phyloP scores from a whole-genome alignment of 2,113 vertebrate genomes.

The Toxotes jaculatrix region DNA sequence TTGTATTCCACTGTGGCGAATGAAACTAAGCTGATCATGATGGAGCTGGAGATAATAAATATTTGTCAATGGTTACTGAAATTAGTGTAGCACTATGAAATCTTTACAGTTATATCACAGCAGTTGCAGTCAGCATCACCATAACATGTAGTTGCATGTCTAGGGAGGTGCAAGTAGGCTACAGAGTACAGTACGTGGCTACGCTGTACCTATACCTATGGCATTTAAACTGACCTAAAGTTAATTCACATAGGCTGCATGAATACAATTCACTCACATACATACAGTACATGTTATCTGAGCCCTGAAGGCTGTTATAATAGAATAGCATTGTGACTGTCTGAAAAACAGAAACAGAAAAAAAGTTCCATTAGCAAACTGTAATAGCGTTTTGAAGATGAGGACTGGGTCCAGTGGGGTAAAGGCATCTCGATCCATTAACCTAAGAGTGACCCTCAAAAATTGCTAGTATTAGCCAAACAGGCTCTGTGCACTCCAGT shows the following conservation, averaged over 20 bases:
- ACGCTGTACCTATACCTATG: too few relatives aligned
- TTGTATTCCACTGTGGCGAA: too few relatives aligned
- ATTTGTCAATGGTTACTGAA: too few relatives aligned
- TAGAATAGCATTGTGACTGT: not conserved
- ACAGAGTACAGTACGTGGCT: too few relatives aligned
- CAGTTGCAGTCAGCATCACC: too few relatives aligned
- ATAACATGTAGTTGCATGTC: too few relatives aligned
- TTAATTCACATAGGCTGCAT: not conserved
- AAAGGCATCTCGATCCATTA: slow-evolving; percentile 28
- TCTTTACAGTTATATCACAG: too few relatives aligned
- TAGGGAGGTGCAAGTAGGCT: too few relatives aligned
- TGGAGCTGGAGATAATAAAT: too few relatives aligned
- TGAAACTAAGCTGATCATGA: too few relatives aligned
- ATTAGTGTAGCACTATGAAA: too few relatives aligned
- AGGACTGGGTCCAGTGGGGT: slow-evolving; percentile 24
- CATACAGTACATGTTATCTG: not conserved
- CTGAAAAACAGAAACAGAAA: slow-evolving; percentile 7
- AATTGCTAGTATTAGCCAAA: slow-evolving; percentile 26
- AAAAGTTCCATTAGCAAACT: slow-evolving; percentile 15
- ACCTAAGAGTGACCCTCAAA: slow-evolving; percentile 14
- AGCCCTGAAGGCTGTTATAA: not conserved
- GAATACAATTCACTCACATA: not conserved
- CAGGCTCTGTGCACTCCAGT: slow-evolving; percentile 2
- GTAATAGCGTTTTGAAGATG: slow-evolving; percentile 20
- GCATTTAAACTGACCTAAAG: not conserved